Conservation (phyloP, 2,113 vertebrate species). For the Scortum barcoo region DNA sequence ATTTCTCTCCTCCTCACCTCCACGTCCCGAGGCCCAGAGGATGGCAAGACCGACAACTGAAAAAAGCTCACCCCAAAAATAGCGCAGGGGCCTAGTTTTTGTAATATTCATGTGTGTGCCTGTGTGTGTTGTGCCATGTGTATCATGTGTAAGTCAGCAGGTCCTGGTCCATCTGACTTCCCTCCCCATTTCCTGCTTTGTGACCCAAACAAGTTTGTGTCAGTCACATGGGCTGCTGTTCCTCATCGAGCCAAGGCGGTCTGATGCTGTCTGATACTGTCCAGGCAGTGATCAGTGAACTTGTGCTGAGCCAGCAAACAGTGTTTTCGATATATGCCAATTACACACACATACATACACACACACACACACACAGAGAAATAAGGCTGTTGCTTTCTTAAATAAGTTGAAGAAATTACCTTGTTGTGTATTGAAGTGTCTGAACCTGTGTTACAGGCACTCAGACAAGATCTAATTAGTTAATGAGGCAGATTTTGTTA, state of each 20-base stretch:
- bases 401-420: neutral
- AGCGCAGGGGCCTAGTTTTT: constrained; percentile 50
- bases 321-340: too few relatives aligned
- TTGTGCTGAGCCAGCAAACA: neutral
- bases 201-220: constrained; percentile 22
- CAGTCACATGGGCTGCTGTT: neutral
- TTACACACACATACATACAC: too few relatives aligned
- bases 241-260: neutral
- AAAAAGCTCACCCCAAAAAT: constrained; percentile 40
- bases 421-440: too few relatives aligned
- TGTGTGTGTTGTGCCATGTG: constrained; percentile 9
- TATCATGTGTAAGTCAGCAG: constrained; percentile 67
- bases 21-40: constrained; percentile 14
- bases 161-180: constrained; percentile 63
- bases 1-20: constrained; percentile 15
- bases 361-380: too few relatives aligned
- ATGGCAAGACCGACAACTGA: constrained; percentile 45
- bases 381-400: neutral
- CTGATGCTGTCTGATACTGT: neutral
- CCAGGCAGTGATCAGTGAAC: neutral
- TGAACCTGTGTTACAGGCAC: too few relatives aligned
- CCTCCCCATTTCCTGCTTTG: constrained; percentile 52
- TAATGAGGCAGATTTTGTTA: neutral
- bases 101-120: constrained; percentile 3
- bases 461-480: too few relatives aligned